These are phyloP conservation scores for Aldrovandia affinis DNA, from an alignment of 2,797 vertebrate genomes.

Conservation along the genomic window DNA sequence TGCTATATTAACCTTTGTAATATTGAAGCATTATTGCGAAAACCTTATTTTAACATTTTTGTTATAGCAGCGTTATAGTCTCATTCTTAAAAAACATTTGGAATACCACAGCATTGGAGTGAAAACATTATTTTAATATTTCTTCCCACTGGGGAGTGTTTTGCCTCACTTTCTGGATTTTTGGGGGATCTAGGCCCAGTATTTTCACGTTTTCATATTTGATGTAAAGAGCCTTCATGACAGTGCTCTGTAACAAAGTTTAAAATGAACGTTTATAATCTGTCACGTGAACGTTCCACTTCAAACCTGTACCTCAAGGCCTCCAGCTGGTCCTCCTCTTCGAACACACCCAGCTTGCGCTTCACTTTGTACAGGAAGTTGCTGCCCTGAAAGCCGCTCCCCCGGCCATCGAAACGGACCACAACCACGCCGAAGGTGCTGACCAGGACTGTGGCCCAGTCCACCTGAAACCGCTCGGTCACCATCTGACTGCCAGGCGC, in stretches of 20 bases:
- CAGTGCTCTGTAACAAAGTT: too few relatives aligned
- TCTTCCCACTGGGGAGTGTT: too few relatives aligned
- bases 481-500: slow-evolving; percentile 91
- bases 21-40: not conserved
- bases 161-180: too few relatives aligned
- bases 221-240: too few relatives aligned
- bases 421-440: slow-evolving; percentile 87
- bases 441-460: slow-evolving; percentile 91
- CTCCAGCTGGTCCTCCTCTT: slow-evolving; percentile 89
- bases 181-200: too few relatives aligned
- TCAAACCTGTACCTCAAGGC: slow-evolving; percentile 80
- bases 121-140: not conserved
- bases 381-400: slow-evolving; percentile 94
- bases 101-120: too few relatives aligned
- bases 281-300: not conserved
- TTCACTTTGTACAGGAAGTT: slow-evolving; percentile 88
- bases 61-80: not conserved
- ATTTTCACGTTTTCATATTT: too few relatives aligned
- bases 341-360: slow-evolving; percentile 80
- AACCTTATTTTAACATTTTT: not conserved
- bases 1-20: not conserved
- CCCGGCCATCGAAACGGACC: slow-evolving; percentile 88
- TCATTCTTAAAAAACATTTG: too few relatives aligned
- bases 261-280: not conserved
- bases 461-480: slow-evolving; percentile 86